A percentile compares a stretch with the other conserved stretches of the same genome.
Conservation (phyloP, 2,113 vertebrate genomes). For the Sturnira hondurensis region DNA sequence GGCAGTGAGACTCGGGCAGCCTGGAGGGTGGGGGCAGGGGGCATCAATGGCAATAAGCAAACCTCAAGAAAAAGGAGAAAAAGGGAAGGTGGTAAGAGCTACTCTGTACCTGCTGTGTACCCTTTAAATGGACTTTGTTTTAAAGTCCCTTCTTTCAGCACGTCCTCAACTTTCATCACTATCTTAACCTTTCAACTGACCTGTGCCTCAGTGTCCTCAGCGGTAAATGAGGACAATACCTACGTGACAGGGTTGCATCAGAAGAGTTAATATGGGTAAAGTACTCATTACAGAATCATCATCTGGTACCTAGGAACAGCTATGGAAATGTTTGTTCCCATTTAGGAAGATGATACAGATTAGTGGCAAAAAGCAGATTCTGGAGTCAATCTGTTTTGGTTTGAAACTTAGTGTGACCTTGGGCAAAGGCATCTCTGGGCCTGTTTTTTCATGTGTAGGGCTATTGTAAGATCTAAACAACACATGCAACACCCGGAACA, state of each 20-base stretch:
- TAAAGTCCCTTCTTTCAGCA: background rate
- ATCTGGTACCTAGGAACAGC: background rate
- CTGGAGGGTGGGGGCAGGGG: accelerated
- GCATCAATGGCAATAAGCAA: background rate
- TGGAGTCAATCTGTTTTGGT: background rate
- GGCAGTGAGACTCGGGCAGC: no score
- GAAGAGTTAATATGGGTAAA: background rate
- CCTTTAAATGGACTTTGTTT: background rate
- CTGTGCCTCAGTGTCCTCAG: background rate
- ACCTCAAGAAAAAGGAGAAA: background rate
- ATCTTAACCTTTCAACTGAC: background rate
- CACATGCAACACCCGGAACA: background rate
- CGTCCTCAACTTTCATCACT: background rate
- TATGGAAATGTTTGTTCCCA: background rate
- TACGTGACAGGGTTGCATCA: background rate
- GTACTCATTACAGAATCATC: background rate
- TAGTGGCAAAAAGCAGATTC: background rate
- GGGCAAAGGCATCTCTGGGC: background rate
- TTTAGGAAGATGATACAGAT: background rate
- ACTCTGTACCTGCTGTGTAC: background rate
- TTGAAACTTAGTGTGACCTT: background rate
- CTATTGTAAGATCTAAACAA: background rate
- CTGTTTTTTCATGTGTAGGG: background rate
- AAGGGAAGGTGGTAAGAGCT: background rate
- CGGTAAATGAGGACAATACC: background rate